phyloP scores from a whole-genome alignment of 2,113 vertebrate genomes.

The Paralichthys olivaceus region DNA sequence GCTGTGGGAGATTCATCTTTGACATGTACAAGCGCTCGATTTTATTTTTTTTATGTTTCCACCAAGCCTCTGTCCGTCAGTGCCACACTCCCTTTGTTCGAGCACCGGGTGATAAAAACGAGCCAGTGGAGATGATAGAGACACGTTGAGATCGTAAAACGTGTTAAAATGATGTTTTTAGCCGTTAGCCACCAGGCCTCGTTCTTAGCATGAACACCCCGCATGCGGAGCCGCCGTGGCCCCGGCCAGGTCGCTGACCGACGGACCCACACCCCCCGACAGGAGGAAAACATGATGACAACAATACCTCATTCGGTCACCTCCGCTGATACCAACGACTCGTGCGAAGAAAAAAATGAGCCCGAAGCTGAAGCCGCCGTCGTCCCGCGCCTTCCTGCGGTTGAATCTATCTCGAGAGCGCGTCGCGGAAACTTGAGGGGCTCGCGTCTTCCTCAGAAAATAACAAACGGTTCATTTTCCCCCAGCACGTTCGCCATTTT shows the following conservation, averaged over 20 bases:
- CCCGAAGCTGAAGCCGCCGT: not conserved
- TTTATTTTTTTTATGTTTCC: not conserved
- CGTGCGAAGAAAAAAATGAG: constrained; percentile 70
- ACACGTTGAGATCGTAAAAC: not conserved
- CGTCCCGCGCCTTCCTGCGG: constrained; percentile 16
- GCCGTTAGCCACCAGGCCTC: not conserved
- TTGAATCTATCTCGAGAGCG: not conserved
- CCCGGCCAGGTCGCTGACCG: constrained; percentile 51
- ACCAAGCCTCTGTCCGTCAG: not conserved
- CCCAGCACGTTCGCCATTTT: constrained; percentile 89
- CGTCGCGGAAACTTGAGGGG: constrained; percentile 19
- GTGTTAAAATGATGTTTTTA: not conserved
- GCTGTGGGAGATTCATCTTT: not conserved
- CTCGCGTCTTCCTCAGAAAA: constrained; percentile 71
- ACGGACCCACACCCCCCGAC: constrained; percentile 65
- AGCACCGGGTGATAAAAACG: not conserved
- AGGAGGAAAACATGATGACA: constrained; percentile 74
- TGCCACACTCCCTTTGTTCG: constrained; percentile 64
- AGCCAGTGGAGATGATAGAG: not conserved
- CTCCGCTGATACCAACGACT: constrained; percentile 80
- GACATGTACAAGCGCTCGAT: too few species aligned
- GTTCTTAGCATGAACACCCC: constrained; percentile 2
- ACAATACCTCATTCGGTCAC: constrained; percentile 92
- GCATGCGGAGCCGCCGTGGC: constrained; percentile 21
- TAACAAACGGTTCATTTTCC: constrained; percentile 81